Percentiles rank a stretch among this genome's conserved stretches.
phyloP scores from a whole-genome alignment of 1,140 invertebrate species.

The Lordiphosa stackelbergi region DNA sequence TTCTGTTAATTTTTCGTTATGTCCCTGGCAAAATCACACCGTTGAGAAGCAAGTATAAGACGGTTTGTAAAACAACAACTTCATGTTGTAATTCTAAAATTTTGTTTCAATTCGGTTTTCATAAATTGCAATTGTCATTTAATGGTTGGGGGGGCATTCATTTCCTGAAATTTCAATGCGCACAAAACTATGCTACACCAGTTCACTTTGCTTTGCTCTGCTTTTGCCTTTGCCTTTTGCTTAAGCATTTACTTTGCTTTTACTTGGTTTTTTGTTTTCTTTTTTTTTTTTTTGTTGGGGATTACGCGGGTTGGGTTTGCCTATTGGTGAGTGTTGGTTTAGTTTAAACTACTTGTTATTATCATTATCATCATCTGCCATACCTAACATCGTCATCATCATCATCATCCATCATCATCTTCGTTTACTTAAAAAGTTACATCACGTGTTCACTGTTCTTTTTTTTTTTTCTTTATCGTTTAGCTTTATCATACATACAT shows the following conservation, averaged over 20 bases:
- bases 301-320: not conserved
- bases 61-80: too few relatives aligned
- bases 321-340: constrained; percentile 1
- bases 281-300: constrained; percentile 14
- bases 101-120: too few relatives aligned
- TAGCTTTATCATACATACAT: constrained; percentile 40
- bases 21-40: too few relatives aligned
- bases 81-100: too few relatives aligned
- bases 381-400: constrained; percentile 13
- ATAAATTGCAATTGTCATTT: too few relatives aligned
- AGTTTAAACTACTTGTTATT: constrained; percentile 57
- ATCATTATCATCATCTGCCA: constrained; percentile 40
- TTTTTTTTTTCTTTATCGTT: constrained; percentile 44
- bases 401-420: constrained; percentile 30
- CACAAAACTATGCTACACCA: constrained; percentile 56
- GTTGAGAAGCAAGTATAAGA: too few relatives aligned
- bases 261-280: constrained; percentile 24
- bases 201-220: constrained; percentile 52
- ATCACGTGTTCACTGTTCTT: constrained; percentile 74
- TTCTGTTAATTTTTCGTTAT: too few relatives aligned
- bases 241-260: constrained; percentile 17
- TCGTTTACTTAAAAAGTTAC: constrained; percentile 71
- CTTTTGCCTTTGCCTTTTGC: constrained; percentile 4
- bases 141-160: too few relatives aligned
- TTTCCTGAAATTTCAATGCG: constrained; percentile 6